Evolutionary conservation across 1,140 invertebrate genomes (phyloP).

Genomic region (Panulirus ornatus): DNA sequence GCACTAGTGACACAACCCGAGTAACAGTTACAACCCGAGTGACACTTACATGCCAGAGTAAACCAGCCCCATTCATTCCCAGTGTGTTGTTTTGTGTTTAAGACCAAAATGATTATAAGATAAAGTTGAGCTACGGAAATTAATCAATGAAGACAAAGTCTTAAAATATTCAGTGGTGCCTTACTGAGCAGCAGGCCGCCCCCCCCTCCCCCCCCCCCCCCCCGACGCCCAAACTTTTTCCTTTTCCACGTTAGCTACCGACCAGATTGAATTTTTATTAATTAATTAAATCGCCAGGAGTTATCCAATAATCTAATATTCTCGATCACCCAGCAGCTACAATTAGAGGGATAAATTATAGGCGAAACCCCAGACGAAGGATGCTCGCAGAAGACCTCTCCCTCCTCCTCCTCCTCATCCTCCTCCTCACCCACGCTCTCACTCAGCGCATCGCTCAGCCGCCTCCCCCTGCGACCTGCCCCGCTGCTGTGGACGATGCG

Average conservation of each 20-base stretch:
- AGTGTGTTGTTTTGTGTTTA: too few species aligned
- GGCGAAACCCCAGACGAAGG: slow-evolving; percentile 70
- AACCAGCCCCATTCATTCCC: too few species aligned
- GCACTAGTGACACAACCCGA: too few species aligned
- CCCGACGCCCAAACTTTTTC: slow-evolving; percentile 56
- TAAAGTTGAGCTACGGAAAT: slow-evolving; percentile 30
- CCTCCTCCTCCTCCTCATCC: not conserved
- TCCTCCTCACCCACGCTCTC: not conserved
- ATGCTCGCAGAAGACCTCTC: not conserved
- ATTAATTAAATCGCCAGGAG: slow-evolving; percentile 72
- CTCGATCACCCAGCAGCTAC: slow-evolving; percentile 70
- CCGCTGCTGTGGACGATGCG: not conserved
- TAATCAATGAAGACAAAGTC: slow-evolving; percentile 42
- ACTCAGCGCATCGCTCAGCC: slow-evolving; percentile 2
- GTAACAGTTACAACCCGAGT: too few species aligned
- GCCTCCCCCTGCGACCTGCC: too few species aligned
- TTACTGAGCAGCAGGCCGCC: too few species aligned
- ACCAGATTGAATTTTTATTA: slow-evolving; percentile 74
- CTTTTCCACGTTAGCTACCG: slow-evolving; percentile 66
- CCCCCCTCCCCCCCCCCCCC: slow-evolving; percentile 5
- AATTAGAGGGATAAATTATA: slow-evolving; percentile 73
- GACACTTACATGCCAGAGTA: too few species aligned
- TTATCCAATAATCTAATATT: slow-evolving; percentile 73
- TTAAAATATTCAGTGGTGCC: slow-evolving; percentile 55
- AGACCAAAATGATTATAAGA: too few species aligned